Conservation (phyloP, 2,888 invertebrate genomes). For the Cepaea hortensis region DNA sequence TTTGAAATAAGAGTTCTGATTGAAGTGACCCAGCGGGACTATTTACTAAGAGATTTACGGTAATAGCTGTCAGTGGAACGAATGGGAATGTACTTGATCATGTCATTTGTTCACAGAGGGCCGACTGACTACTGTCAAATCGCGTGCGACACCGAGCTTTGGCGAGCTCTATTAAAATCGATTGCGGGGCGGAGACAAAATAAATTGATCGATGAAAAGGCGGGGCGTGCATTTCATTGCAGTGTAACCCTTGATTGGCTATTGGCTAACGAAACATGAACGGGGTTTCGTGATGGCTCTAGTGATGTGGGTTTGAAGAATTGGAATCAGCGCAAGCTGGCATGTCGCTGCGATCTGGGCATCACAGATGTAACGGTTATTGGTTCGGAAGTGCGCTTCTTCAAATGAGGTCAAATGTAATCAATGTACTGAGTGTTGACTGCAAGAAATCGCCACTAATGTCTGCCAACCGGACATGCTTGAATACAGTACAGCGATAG, state of each 20-base stretch:
- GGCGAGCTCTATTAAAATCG: not conserved
- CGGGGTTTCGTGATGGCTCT: not conserved
- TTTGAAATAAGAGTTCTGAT: not conserved
- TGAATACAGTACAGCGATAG: no score
- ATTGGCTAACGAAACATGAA: not conserved
- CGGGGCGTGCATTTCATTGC: not conserved
- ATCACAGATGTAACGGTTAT: no score
- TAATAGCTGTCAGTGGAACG: not conserved
- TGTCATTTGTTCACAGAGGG: not conserved
- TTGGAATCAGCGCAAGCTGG: not conserved
- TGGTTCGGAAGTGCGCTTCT: no score
- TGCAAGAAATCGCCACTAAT: no score
- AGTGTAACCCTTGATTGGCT: not conserved
- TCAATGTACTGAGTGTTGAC: no score
- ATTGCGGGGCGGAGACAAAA: constrained; percentile 10
- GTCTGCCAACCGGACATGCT: no score
- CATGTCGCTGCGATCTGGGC: not conserved
- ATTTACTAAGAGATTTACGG: constrained; percentile 23
- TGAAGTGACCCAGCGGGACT: constrained; percentile 8
- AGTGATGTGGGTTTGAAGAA: not conserved
- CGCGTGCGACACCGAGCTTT: not conserved
- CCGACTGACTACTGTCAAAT: not conserved
- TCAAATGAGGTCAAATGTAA: no score
- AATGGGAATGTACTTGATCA: not conserved
- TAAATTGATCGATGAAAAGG: not conserved